phyloP scores from a whole-genome alignment of 2,888 invertebrate species.

The Pandemis corylana region DNA sequence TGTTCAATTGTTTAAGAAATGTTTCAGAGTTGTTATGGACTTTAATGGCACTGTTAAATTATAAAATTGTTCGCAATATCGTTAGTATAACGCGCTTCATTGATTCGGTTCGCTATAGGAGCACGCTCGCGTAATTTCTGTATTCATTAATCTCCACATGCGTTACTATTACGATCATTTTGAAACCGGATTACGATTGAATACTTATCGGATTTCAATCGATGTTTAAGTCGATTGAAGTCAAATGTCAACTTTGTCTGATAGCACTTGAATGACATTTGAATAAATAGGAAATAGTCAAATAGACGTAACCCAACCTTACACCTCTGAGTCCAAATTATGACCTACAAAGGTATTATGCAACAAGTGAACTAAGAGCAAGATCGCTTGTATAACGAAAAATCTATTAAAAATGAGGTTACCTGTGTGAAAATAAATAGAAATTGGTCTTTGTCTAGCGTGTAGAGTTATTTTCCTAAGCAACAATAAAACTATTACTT shows the following conservation, averaged over 20 bases:
- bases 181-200: conserved; percentile 15
- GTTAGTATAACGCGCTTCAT: conserved; percentile 36
- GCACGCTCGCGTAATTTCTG: conserved; percentile 23
- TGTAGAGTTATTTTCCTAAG: conserved; percentile 1
- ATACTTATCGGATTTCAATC: conserved; percentile 13
- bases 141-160: conserved; percentile 13
- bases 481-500: conserved; percentile 13
- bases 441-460: conserved; percentile 23
- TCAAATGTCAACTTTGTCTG: conserved; percentile 16
- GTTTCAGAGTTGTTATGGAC: neutral
- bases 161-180: conserved; percentile 14
- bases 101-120: conserved; percentile 9
- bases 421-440: conserved; percentile 50
- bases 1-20: neutral
- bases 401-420: conserved; percentile 50
- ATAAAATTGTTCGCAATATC: conserved; percentile 25
- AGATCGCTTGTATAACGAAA: conserved; percentile 64
- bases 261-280: conserved; percentile 17
- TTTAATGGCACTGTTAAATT: conserved; percentile 6
- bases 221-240: neutral
- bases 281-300: conserved; percentile 26
- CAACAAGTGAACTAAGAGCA: conserved; percentile 59
- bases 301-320: conserved; percentile 49
- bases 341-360: conserved; percentile 67
- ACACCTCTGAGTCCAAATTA: conserved; percentile 51